Conservation (phyloP, 2,113 vertebrate species). For the Anthoscopus minutus region DNA sequence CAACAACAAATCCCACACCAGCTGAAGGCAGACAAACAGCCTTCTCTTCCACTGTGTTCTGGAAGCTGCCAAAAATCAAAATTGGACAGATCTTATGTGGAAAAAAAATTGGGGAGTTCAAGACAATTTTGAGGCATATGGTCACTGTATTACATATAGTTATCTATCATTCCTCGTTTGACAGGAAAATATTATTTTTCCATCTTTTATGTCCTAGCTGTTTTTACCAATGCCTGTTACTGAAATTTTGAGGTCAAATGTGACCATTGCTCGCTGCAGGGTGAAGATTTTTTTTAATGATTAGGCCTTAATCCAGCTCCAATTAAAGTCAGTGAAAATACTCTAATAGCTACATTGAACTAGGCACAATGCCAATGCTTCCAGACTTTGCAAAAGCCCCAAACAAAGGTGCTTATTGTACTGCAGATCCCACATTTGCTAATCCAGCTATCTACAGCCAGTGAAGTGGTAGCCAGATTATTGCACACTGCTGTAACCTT, state of each 20-base stretch:
- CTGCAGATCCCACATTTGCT: background rate
- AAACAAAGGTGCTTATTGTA: slow-evolving; percentile 34
- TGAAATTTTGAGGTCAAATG: slow-evolving; percentile 22
- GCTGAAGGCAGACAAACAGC: slow-evolving; percentile 30
- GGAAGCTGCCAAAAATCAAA: slow-evolving; percentile 38
- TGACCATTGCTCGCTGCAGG: background rate
- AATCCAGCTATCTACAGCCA: background rate
- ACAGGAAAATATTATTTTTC: background rate
- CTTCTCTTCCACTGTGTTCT: background rate
- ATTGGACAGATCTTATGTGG: background rate
- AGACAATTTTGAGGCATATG: slow-evolving; percentile 22
- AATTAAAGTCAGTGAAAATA: slow-evolving; percentile 49
- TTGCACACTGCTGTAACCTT: background rate
- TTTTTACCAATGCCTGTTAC: background rate
- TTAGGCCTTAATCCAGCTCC: slow-evolving; percentile 33
- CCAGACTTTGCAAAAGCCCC: slow-evolving; percentile 11
- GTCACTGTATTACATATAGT: background rate
- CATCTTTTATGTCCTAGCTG: background rate
- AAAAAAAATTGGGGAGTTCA: background rate
- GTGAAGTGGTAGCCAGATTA: background rate
- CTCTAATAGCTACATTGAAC: slow-evolving; percentile 9
- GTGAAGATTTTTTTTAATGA: slow-evolving; percentile 19
- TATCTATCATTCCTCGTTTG: background rate
- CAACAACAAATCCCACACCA: slow-evolving; percentile 46
- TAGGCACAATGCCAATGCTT: background rate